Conservation (phyloP, 2,113 vertebrate species). For the Sebastes schlegelii region DNA sequence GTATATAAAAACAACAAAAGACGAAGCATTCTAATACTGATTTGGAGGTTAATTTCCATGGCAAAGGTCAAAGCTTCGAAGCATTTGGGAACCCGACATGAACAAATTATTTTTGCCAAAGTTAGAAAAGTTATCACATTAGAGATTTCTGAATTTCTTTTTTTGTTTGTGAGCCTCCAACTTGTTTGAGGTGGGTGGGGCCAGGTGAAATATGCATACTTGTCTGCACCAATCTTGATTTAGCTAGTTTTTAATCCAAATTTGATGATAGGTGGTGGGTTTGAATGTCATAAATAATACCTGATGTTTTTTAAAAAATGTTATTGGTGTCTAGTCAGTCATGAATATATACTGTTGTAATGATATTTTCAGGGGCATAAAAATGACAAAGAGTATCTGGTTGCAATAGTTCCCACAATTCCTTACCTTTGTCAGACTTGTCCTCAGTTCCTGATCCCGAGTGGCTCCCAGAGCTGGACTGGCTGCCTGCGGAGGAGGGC, state of each 20-base stretch:
- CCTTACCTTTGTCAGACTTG: constrained; percentile 95
- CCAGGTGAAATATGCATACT: not conserved
- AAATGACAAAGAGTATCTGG: not conserved
- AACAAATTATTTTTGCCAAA: not conserved
- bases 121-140: too few relatives aligned
- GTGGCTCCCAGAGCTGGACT: constrained; percentile 90
- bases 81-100: not conserved
- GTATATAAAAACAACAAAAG: too few relatives aligned
- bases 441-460: constrained; percentile 91
- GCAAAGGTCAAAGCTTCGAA: not conserved
- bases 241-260: not conserved
- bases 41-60: too few relatives aligned
- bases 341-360: not conserved
- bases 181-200: not conserved
- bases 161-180: not conserved
- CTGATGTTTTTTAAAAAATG: not conserved
- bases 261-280: not conserved
- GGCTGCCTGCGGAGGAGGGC: constrained; percentile 91
- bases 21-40: too few relatives aligned
- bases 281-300: not conserved
- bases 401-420: constrained; percentile 1
- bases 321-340: not conserved
- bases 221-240: not conserved
- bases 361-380: not conserved
- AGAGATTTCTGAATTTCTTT: not conserved